Evolutionary conservation across 2,113 vertebrate genomes (phyloP), one percentile per base, ranked within the genome.

Genomic region (Numida meleagris): DNA sequence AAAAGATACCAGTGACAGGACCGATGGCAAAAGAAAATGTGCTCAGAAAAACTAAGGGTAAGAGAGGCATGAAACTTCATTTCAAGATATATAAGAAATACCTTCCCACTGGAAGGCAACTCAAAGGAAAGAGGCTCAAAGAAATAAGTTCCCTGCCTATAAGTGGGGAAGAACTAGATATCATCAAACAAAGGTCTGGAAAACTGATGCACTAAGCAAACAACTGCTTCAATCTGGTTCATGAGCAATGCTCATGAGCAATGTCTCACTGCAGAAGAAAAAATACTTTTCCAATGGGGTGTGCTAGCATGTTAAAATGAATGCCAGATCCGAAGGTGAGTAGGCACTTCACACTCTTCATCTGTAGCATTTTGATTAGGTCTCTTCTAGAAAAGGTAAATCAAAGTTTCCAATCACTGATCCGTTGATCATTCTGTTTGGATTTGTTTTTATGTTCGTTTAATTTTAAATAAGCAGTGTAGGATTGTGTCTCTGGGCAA

Each of bases 121-220:
- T 61, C 21, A 55, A 75, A 84, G 9, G 43, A 58, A 42, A 75
- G 8, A 62, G 3, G 24, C 33, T 82, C 34, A 61, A 63, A 79
- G 48, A 72, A 14, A 33, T 9, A 27, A 1, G 3, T 70, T 82
- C 5, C 34, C 1, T 5, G 4, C 34, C 31, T 66, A 25, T 12
- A 20, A 19, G 2, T 3, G 27, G 9, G 10, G 7, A 57, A 82
- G 29, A 79, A 29, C 2, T 48, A 38, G 4, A 5, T n/a, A 29
- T 55, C 14, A 6, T 33, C 51, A 81, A 62, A 59, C 24, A 59
- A n/a, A 93, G 43, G 10, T n/a, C 45, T 88, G 33, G 17, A 55
- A 86, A 76, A 10, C 5, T 90, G 40, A 16, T 43, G 19, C 0
- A 0, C 10, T 59, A 3, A 4, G 5, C 40, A 86, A 40, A n/a